A percentile compares a stretch with the other conserved stretches of the same genome.
Evolutionary conservation across 2,888 invertebrate genomes (phyloP).

Genomic region (Rapana venosa): DNA sequence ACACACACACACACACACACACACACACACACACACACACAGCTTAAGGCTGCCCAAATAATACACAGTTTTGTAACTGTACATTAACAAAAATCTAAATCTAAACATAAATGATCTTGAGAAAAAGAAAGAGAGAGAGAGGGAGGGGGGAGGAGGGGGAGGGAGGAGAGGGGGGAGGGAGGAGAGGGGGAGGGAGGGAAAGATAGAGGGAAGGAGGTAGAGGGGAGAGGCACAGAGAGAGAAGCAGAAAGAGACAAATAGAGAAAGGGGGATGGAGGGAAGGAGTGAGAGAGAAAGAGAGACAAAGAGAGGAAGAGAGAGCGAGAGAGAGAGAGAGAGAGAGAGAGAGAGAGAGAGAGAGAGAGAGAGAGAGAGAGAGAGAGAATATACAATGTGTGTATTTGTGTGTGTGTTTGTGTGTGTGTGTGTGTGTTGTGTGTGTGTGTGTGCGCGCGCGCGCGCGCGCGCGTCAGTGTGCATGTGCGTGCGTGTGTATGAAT

Average conservation of each 20-base stretch:
- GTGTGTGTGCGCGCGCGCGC: neutral
- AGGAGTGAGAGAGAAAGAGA: neutral
- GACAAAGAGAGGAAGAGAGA: neutral
- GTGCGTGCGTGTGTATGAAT: too few species aligned
- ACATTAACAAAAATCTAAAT: neutral
- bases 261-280: too few species aligned
- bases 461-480: neutral
- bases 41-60: too few species aligned
- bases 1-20: constrained; percentile 13
- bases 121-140: neutral
- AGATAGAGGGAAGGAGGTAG: neutral
- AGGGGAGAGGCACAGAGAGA: neutral
- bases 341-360: neutral
- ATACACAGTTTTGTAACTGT: too few species aligned
- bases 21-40: neutral
- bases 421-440: neutral
- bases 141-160: neutral
- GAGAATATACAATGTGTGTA: neutral
- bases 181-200: neutral
- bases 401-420: neutral
- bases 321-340: neutral
- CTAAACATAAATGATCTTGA: neutral
- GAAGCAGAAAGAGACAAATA: neutral
- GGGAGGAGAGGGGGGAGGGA: neutral
- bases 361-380: neutral